Conservation (phyloP, 2,888 invertebrate species). For the Pollenia labialis region DNA sequence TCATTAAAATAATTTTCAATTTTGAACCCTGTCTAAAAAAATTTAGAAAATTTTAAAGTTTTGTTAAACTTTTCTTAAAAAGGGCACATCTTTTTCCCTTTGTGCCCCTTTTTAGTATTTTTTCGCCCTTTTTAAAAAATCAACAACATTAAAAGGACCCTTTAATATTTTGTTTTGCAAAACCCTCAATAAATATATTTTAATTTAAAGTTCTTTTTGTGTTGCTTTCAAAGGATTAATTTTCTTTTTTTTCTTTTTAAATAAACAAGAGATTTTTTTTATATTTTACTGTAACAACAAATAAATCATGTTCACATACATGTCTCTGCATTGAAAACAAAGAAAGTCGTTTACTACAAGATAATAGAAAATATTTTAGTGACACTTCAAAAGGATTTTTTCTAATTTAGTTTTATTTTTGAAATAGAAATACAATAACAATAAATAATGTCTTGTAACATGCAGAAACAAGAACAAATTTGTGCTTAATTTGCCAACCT, state of each 20-base stretch:
- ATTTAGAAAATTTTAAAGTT: too few relatives aligned
- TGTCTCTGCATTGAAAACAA: neutral
- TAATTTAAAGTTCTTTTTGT: too few relatives aligned
- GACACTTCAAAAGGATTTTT: conserved; percentile 33
- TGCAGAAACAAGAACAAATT: neutral
- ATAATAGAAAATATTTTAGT: conserved; percentile 32
- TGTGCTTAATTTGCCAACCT: conserved; percentile 25
- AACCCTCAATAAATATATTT: too few relatives aligned
- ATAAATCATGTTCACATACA: neutral
- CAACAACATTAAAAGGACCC: too few relatives aligned
- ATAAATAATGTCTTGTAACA: conserved; percentile 16
- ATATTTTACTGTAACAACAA: neutral
- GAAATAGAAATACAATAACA: neutral
- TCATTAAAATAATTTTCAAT: too few relatives aligned
- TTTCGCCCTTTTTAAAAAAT: too few relatives aligned
- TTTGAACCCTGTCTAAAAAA: too few relatives aligned
- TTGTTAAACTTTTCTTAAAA: too few relatives aligned
- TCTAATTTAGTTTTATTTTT: too few relatives aligned
- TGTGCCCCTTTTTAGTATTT: too few relatives aligned
- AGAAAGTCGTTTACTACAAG: neutral
- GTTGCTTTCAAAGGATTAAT: neutral
- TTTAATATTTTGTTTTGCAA: too few relatives aligned
- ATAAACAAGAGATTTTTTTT: neutral
- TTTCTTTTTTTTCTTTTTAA: neutral
- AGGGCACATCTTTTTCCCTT: too few relatives aligned